These are phyloP conservation scores for Artemia sp. DNA, from an alignment of 2,888 invertebrate genomes.

Conservation along the genomic window DNA sequence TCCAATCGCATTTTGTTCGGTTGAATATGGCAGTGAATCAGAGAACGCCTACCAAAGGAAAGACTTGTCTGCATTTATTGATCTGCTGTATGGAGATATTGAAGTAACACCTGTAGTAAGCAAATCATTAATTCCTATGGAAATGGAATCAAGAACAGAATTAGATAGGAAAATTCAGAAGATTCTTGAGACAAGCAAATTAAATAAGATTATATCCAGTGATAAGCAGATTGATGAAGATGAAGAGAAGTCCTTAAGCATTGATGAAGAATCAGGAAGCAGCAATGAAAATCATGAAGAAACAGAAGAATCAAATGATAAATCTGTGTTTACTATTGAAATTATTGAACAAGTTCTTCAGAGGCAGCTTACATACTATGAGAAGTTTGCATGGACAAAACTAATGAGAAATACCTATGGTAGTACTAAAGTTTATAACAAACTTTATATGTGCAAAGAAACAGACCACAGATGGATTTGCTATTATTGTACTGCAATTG, in stretches of 20 bases:
- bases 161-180: conserved; percentile 7
- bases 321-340: conserved; percentile 4
- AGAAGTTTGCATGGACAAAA: conserved; percentile 6
- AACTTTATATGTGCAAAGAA: conserved; percentile 8
- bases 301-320: background rate
- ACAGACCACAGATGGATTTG: conserved; percentile 3
- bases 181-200: background rate
- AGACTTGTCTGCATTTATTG: conserved; percentile 1
- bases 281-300: background rate
- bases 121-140: background rate
- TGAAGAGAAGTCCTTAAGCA: background rate
- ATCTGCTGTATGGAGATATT: background rate
- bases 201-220: background rate
- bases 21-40: conserved; percentile 4
- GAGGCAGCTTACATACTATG: conserved; percentile 10
- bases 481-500: conserved; percentile 6
- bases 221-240: background rate
- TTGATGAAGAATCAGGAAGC: conserved; percentile 1
- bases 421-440: conserved; percentile 10
- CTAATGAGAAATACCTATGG: conserved; percentile 10
- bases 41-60: background rate
- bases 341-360: conserved; percentile 11
- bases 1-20: background rate
- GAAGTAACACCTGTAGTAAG: conserved; percentile 7
- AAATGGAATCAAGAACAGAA: background rate